Percentiles rank a stretch among this genome's conserved stretches.
These are phyloP conservation scores for Cladopsammia gracilis DNA, from an alignment of 64 coral and sea anemone species.

Conservation along the genomic window DNA sequence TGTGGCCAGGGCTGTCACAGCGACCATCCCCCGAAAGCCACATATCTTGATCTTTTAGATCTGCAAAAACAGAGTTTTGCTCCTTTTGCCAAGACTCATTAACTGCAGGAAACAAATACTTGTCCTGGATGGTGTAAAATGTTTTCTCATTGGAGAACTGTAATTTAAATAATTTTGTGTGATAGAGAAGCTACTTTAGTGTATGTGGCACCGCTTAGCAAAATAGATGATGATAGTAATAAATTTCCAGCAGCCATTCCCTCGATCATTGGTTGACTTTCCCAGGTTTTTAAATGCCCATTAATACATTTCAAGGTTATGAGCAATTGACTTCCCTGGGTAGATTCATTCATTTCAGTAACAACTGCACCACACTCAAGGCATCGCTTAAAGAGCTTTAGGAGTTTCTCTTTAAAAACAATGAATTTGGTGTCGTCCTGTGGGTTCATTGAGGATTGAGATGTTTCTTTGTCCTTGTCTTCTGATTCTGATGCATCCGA, in stretches of 20 bases:
- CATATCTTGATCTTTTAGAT: constrained; percentile 3
- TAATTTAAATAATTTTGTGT: constrained; percentile 16
- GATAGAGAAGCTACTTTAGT: constrained; percentile 29
- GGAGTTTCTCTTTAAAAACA: constrained; percentile 29
- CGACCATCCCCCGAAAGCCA: not conserved
- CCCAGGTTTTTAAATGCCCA: constrained; percentile 23
- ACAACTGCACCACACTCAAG: constrained; percentile 29
- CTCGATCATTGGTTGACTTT: constrained; percentile 31
- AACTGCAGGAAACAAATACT: constrained; percentile 52
- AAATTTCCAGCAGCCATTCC: constrained; percentile 72
- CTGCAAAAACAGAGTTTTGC: constrained; percentile 17
- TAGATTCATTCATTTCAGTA: not conserved
- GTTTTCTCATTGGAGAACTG: constrained; percentile 56
- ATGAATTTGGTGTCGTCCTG: constrained; percentile 57
- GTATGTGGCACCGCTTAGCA: constrained; percentile 38
- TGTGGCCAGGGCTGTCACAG: constrained; percentile 50
- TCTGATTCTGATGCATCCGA: too few relatives aligned
- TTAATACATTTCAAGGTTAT: constrained; percentile 25
- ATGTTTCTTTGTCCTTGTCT: too few relatives aligned
- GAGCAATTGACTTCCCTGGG: not conserved
- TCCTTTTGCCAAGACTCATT: constrained; percentile 45
- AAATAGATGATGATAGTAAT: constrained; percentile 50
- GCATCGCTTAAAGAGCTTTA: constrained; percentile 35
- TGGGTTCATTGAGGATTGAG: not conserved
- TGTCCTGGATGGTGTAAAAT: constrained; percentile 71